Conservation (phyloP, 2,797 vertebrate genomes). For the Pseudocheirus occidentalis region DNA sequence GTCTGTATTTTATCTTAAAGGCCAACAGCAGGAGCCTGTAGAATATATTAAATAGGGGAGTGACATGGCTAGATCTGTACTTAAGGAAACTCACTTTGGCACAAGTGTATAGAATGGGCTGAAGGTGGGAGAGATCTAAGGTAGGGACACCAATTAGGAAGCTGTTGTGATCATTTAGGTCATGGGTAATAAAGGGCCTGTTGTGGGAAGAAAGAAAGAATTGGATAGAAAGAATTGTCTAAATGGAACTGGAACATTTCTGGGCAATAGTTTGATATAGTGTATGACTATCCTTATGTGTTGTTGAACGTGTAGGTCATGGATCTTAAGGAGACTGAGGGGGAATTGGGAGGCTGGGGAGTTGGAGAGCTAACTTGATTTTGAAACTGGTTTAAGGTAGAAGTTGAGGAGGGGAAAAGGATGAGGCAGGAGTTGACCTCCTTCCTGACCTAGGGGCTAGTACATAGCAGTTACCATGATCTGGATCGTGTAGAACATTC, state of each 20-base stretch:
- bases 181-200: background rate
- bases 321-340: background rate
- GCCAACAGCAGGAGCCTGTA: background rate
- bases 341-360: background rate
- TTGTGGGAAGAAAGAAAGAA: background rate
- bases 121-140: background rate
- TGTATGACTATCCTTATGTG: background rate
- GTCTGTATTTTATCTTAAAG: background rate
- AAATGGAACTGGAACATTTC: background rate
- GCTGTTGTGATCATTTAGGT: background rate
- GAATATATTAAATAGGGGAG: background rate
- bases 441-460: background rate
- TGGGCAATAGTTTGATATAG: background rate
- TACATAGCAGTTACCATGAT: background rate
- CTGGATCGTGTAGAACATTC: background rate
- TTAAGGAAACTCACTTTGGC: background rate
- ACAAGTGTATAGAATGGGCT: background rate
- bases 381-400: background rate
- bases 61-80: background rate
- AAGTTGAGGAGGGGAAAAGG: background rate
- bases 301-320: background rate
- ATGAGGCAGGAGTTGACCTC: background rate
- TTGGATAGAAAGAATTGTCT: background rate
- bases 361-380: background rate
- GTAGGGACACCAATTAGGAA: background rate